Percentiles rank a stretch among this genome's conserved stretches.
Conservation (phyloP, 2,888 invertebrate species). For the Noctua fimbriata region DNA sequence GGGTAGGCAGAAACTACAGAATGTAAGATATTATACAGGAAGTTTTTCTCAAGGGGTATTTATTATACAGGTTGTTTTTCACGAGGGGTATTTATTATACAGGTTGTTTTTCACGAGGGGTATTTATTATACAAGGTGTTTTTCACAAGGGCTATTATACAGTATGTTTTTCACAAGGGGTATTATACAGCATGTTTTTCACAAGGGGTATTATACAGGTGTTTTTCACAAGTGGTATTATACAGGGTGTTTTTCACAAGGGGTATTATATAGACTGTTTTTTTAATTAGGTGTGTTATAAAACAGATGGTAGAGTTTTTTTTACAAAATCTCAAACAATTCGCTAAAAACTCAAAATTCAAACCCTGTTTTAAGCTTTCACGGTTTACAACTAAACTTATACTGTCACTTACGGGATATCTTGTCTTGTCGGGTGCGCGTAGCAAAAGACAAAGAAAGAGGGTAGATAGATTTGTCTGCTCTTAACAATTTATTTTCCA, state of each 20-base stretch:
- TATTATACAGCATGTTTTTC: neutral
- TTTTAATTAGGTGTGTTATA: neutral
- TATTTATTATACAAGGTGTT: neutral
- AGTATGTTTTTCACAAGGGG: neutral
- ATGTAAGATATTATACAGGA: neutral
- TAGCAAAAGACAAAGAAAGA: too few species aligned
- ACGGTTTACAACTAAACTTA: too few species aligned
- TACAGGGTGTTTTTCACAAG: too few species aligned
- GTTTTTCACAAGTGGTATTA: too few species aligned
- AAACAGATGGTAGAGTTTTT: neutral
- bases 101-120: neutral
- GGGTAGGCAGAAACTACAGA: neutral
- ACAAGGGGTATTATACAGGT: too few species aligned
- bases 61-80: neutral
- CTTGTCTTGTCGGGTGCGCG: too few species aligned
- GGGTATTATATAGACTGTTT: too few species aligned
- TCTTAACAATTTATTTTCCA: too few species aligned
- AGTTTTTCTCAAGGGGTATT: too few species aligned
- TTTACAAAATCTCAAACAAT: neutral
- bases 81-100: neutral
- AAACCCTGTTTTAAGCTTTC: too few species aligned
- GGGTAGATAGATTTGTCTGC: too few species aligned
- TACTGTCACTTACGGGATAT: too few species aligned
- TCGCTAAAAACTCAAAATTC: neutral
- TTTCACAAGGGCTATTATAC: neutral